Percentiles rank a stretch among this genome's conserved stretches.
Conservation (phyloP, 2,888 invertebrate genomes). For the Harmothoe impar region DNA sequence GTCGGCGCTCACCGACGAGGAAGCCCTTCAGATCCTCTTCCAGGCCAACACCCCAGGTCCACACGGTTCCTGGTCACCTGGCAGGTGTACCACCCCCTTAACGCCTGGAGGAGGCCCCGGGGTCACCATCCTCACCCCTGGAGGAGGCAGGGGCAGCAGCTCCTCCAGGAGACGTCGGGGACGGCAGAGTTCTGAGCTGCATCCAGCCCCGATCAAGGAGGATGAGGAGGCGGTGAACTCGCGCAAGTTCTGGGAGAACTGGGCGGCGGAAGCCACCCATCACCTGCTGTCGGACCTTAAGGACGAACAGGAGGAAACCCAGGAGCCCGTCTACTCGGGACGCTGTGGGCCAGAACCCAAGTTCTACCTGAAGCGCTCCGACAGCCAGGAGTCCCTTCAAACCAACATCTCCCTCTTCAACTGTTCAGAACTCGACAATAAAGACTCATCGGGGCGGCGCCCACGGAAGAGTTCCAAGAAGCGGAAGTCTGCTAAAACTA, state of each 20-base stretch:
- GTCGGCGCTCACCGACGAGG: conserved; percentile 36
- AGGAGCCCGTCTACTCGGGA: conserved; percentile 47
- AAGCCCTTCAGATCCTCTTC: conserved; percentile 40
- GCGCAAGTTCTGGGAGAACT: conserved; percentile 54
- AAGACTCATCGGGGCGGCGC: background rate
- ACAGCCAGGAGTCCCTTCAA: background rate
- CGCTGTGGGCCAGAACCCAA: conserved; percentile 57
- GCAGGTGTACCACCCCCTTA: background rate
- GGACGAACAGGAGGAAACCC: background rate
- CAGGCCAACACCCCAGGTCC: conserved; percentile 24
- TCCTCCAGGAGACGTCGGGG: background rate
- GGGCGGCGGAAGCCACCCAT: conserved; percentile 40
- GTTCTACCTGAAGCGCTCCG: conserved; percentile 1
- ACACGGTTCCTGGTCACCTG: background rate
- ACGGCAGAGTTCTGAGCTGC: background rate
- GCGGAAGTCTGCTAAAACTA: conserved; percentile 13
- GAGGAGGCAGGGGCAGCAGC: background rate
- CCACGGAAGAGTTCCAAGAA: background rate
- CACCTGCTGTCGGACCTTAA: background rate
- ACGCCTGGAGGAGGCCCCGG: background rate
- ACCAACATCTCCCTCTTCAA: conserved; percentile 56
- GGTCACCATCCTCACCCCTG: background rate
- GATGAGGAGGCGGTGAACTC: conserved; percentile 44
- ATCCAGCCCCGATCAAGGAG: background rate
- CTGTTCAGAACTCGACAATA: conserved; percentile 10